phyloP scores from a whole-genome alignment of 2,113 vertebrate genomes.

The Thalassoma bifasciatum region DNA sequence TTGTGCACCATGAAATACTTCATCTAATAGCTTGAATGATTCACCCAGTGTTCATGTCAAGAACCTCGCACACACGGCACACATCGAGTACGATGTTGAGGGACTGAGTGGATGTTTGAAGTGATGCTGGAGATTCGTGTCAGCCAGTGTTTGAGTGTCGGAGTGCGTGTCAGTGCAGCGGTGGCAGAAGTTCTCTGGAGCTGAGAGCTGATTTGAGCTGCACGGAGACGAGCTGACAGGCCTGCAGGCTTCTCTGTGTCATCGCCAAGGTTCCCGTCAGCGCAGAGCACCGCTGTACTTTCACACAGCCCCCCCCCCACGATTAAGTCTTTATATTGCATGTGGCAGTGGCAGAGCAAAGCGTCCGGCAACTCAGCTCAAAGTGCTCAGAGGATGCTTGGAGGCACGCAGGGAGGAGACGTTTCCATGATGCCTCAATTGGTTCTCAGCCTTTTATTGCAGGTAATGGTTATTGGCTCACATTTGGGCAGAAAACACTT shows the following conservation, averaged over 20 bases:
- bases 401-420: constrained; percentile 50
- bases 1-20: constrained; percentile 20
- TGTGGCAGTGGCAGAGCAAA: constrained; percentile 46
- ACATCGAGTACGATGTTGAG: constrained; percentile 58
- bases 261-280: constrained; percentile 67
- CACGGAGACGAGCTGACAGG: constrained; percentile 62
- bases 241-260: constrained; percentile 71
- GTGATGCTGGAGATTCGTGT: constrained; percentile 70
- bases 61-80: constrained; percentile 29
- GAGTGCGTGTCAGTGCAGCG: constrained; percentile 62
- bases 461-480: constrained; percentile 63
- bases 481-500: not conserved
- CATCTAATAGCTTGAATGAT: constrained; percentile 39
- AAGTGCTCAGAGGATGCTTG: constrained; percentile 60
- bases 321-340: constrained; percentile 66
- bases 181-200: constrained; percentile 50
- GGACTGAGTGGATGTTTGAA: constrained; percentile 57
- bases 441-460: constrained; percentile 43
- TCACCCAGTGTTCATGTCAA: constrained; percentile 16
- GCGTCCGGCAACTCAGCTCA: constrained; percentile 30
- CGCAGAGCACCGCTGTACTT: constrained; percentile 41
- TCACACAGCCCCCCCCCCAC: constrained; percentile 43
- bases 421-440: constrained; percentile 52
- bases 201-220: constrained; percentile 63
- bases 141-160: constrained; percentile 60